Base-by-base conservation (phyloP, 1,140 invertebrate species). In the Dermatophagoides farinae region DNA sequence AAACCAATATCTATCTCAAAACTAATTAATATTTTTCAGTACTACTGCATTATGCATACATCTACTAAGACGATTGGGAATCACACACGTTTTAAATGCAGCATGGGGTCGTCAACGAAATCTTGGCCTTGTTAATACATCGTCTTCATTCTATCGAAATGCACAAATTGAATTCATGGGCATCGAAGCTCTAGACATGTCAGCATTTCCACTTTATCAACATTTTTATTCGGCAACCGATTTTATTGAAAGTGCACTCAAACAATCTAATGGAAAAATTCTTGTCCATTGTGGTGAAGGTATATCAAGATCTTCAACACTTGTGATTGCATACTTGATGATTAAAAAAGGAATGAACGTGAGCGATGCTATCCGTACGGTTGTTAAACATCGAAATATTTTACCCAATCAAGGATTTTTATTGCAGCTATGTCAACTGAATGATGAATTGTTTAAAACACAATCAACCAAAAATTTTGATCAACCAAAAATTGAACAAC, bases 321-420 rank as follows among this genome's bases (percentile, higher is more conserved):
- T 88, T 4, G 80, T 89, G 0, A 83, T 88, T 63, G 84, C 84
- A 20, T 88, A 83, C 69, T 73, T 88, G 37, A 88, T 90, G 83
- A 81, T 88, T 51, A 83, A 83, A 67, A 77, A 79, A 53, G 76
- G 79, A 43, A 84, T 87, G 80, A 76, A 78, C n/a, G 79, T 84
- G 0, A 72, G 77, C 10, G 80, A 86, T 60, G 86, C 87, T 14
- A 72, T 89, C 47, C 74, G 73, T 11, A 75, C 74, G 44, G 63
- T 68, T 1, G 52, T 60, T 12, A 57, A 64, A 25, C 40, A 61
- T 31, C 54, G 67, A 18, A 62, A 66, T 8, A 80, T 87, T 64
- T 77, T 79, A 65, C 85, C 85, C 40, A 88, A 88, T 67, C 75
- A 80, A 65, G 85, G 85, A 46, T 88, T 88, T 73, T 71, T 87